phyloP scores from a whole-genome alignment of 2,797 vertebrate species.

The Brotula barbata region DNA sequence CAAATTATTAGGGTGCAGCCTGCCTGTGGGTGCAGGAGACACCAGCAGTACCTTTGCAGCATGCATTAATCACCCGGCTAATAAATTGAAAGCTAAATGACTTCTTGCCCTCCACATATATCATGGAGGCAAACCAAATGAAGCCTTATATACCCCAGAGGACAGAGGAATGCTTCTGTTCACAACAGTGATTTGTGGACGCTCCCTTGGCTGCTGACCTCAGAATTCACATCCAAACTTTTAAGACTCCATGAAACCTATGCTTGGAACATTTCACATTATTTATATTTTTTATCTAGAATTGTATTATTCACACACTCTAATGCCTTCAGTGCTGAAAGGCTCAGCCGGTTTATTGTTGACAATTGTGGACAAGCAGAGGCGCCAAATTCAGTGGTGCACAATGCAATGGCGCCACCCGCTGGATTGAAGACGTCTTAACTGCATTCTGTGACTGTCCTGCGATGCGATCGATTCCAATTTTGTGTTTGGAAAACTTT shows the following conservation, averaged over 20 bases:
- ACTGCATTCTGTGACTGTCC: too few species aligned
- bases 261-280: slow-evolving; percentile 11
- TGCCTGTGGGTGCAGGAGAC: slow-evolving; percentile 45
- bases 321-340: too few species aligned
- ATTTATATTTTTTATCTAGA: too few species aligned
- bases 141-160: slow-evolving; percentile 78
- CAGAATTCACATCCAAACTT: slow-evolving; percentile 40
- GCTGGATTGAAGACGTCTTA: slow-evolving; percentile 32
- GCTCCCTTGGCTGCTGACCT: slow-evolving; percentile 52
- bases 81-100: slow-evolving; percentile 83
- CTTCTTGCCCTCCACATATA: slow-evolving; percentile 80
- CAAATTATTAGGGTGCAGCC: slow-evolving; percentile 58
- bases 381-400: not conserved
- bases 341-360: too few species aligned
- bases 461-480: too few species aligned
- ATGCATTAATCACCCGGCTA: slow-evolving; percentile 76
- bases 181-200: slow-evolving; percentile 80
- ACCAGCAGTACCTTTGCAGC: slow-evolving; percentile 59
- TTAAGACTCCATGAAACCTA: slow-evolving; percentile 15
- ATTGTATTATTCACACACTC: too few species aligned
- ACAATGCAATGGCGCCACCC: slow-evolving; percentile 61
- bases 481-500: too few species aligned
- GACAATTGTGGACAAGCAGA: too few species aligned
- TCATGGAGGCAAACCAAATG: slow-evolving; percentile 75
- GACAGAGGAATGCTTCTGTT: slow-evolving; percentile 83